These are phyloP conservation scores for Drosophila picticornis DNA, from an alignment of 2,888 invertebrate genomes.

Conservation along the genomic window DNA sequence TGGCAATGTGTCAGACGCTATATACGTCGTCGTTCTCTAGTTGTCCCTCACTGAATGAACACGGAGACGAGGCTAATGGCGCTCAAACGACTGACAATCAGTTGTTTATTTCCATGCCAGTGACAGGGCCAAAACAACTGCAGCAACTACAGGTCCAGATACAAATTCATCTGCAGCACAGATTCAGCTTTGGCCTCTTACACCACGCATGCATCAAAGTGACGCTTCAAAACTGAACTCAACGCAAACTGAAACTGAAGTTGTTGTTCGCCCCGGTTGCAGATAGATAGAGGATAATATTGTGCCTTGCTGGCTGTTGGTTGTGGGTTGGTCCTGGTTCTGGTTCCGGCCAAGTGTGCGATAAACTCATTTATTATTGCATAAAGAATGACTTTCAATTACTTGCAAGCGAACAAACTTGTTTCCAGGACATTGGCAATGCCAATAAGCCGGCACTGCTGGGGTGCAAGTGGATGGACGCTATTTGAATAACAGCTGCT, in stretches of 20 bases:
- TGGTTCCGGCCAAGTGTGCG: slow-evolving; percentile 65
- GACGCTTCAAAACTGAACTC: slow-evolving; percentile 59
- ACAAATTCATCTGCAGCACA: slow-evolving; percentile 20
- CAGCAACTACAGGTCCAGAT: slow-evolving; percentile 12
- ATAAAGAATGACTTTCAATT: slow-evolving; percentile 81
- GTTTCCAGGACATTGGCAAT: slow-evolving; percentile 78
- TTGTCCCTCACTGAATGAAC: slow-evolving; percentile 27
- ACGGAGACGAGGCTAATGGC: slow-evolving; percentile 62
- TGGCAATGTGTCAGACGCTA: slow-evolving; percentile 74
- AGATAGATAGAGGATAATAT: slow-evolving; percentile 15
- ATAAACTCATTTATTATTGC: slow-evolving; percentile 81
- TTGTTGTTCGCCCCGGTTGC: slow-evolving; percentile 35
- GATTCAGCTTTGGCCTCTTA: slow-evolving; percentile 16
- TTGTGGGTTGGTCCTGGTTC: neutral
- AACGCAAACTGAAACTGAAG: slow-evolving; percentile 68
- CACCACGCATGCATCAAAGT: slow-evolving; percentile 72
- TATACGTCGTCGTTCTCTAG: slow-evolving; percentile 20
- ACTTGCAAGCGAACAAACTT: slow-evolving; percentile 82
- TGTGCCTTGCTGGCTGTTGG: neutral
- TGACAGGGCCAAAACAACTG: slow-evolving; percentile 20
- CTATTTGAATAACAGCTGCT: slow-evolving; percentile 38
- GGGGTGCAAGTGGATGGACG: neutral
- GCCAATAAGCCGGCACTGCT: slow-evolving; percentile 69
- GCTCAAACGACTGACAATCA: slow-evolving; percentile 75
- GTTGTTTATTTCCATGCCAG: slow-evolving; percentile 66